These are phyloP conservation scores for Drosophila novamexicana DNA, from an alignment of 1,140 invertebrate species.

Conservation along the genomic window DNA sequence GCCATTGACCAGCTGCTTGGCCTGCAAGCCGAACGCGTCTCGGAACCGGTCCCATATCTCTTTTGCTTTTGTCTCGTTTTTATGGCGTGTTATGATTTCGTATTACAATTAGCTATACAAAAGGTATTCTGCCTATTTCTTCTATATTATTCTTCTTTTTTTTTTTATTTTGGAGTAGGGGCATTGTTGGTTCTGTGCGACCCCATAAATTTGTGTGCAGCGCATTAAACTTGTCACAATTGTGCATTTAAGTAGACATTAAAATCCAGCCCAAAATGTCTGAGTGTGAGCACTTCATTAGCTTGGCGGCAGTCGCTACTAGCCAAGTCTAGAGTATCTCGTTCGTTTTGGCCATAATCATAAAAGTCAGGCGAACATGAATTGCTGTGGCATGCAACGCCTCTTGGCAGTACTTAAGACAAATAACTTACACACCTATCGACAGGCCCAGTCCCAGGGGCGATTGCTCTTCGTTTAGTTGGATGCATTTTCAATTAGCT, in stretches of 20 bases:
- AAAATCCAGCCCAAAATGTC: slow-evolving; percentile 29
- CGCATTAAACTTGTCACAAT: slow-evolving; percentile 77
- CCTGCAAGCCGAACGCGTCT: slow-evolving; percentile 12
- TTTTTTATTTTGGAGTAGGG: not conserved
- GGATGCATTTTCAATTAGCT: slow-evolving; percentile 80
- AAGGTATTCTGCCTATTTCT: slow-evolving; percentile 67
- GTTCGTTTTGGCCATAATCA: slow-evolving; percentile 37
- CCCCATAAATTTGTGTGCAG: slow-evolving; percentile 51
- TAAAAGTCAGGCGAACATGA: slow-evolving; percentile 40
- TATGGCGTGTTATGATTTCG: slow-evolving; percentile 82
- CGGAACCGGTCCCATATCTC: slow-evolving; percentile 46
- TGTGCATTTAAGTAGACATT: slow-evolving; percentile 72
- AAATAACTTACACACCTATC: slow-evolving; percentile 81
- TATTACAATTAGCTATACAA: slow-evolving; percentile 79
- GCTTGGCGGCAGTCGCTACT: slow-evolving; percentile 4
- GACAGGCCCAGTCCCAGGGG: slow-evolving; percentile 36
- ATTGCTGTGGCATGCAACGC: slow-evolving; percentile 41
- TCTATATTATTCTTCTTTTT: not conserved
- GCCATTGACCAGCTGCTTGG: slow-evolving; percentile 75
- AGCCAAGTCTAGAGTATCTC: slow-evolving; percentile 21
- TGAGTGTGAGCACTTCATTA: slow-evolving; percentile 67
- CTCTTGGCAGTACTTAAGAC: slow-evolving; percentile 76
- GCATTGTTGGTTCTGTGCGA: slow-evolving; percentile 21
- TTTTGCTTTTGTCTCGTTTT: slow-evolving; percentile 68
- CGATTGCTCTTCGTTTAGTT: slow-evolving; percentile 29